These are phyloP conservation scores for Cordilura impudica DNA, from an alignment of 2,888 invertebrate genomes.

Conservation along the genomic window DNA sequence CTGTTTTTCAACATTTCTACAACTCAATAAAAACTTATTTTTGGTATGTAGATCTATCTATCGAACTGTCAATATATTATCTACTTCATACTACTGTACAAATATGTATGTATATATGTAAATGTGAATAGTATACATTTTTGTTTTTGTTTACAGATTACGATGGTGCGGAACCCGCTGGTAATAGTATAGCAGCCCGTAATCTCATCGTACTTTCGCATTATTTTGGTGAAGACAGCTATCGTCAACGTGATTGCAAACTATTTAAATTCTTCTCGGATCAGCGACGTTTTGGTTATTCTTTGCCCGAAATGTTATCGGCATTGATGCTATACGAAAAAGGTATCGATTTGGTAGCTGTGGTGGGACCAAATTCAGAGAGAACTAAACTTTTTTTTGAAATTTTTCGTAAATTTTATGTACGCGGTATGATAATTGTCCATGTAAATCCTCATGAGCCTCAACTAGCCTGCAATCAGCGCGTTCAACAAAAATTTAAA, in stretches of 20 bases:
- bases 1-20: too few species aligned
- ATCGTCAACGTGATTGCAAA: constrained; percentile 68
- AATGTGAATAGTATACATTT: neutral
- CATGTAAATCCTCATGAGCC: constrained; percentile 73
- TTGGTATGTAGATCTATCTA: too few species aligned
- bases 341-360: constrained; percentile 75
- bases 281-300: constrained; percentile 74
- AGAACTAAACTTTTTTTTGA: constrained; percentile 73
- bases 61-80: too few species aligned
- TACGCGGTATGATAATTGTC: constrained; percentile 76
- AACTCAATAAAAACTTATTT: too few species aligned
- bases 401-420: constrained; percentile 74
- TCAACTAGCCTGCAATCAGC: constrained; percentile 69
- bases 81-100: too few species aligned
- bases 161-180: constrained; percentile 96
- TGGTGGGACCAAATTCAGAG: constrained; percentile 76
- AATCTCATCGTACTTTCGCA: constrained; percentile 88
- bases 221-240: constrained; percentile 79
- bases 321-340: constrained; percentile 72
- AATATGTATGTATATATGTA: too few species aligned
- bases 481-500: constrained; percentile 74
- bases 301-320: constrained; percentile 77
- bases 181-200: constrained; percentile 91
- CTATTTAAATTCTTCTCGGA: constrained; percentile 73
- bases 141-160: constrained; percentile 82